These are phyloP conservation scores for Miichthys miiuy DNA, from an alignment of 2,797 vertebrate genomes.

Conservation along the genomic window DNA sequence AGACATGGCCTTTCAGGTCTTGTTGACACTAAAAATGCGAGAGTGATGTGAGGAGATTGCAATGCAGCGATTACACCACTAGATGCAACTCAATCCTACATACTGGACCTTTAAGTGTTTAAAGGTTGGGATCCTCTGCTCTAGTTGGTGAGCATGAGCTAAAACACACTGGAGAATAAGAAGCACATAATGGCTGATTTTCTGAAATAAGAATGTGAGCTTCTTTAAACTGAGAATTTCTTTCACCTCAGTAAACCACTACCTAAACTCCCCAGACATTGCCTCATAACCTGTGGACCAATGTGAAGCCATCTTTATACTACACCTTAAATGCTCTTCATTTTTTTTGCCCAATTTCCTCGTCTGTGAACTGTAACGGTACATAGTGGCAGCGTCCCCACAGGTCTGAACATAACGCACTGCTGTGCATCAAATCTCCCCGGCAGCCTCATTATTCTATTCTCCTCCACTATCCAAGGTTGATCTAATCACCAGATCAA, in stretches of 20 bases:
- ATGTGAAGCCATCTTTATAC: constrained; percentile 32
- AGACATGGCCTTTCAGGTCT: no score
- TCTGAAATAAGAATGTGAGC: not conserved
- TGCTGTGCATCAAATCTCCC: constrained; percentile 60
- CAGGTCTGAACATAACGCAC: constrained; percentile 52
- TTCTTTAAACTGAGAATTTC: constrained; percentile 24
- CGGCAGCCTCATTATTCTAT: constrained; percentile 82
- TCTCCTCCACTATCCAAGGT: constrained; percentile 86
- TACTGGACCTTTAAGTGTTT: not conserved
- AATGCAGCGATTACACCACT: no score
- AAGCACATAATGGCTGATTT: constrained; percentile 11
- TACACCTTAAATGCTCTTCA: constrained; percentile 36
- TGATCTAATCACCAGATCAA: constrained; percentile 95
- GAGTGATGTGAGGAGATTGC: no score
- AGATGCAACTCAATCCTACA: not conserved
- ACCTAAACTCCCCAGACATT: constrained; percentile 1
- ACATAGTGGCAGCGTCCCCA: constrained; percentile 16
- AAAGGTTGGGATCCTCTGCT: not conserved
- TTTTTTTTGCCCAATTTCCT: constrained; percentile 49
- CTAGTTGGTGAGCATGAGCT: constrained; percentile 2
- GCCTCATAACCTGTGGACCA: constrained; percentile 21
- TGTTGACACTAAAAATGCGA: no score
- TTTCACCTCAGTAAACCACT: not conserved
- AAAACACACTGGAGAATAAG: not conserved
- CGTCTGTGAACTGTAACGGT: constrained; percentile 54